Percentiles rank a stretch among this genome's conserved stretches.
Conservation (phyloP, 2,113 vertebrate genomes). For the Phalacrocorax brasilianus region DNA sequence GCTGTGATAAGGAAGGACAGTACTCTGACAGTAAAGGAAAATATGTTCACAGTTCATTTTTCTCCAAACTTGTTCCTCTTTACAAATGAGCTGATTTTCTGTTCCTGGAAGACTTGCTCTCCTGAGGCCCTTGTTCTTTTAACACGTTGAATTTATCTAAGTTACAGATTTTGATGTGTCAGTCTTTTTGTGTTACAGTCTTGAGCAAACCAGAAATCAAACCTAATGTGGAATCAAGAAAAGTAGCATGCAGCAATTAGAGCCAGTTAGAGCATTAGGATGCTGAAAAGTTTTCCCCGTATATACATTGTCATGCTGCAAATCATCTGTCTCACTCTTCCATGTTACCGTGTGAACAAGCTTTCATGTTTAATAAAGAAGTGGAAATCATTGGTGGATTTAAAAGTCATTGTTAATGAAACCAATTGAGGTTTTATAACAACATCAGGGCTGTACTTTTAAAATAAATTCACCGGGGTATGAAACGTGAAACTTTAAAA, state of each 20-base stretch:
- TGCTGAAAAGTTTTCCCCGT: background rate
- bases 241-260: background rate
- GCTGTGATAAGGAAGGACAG: background rate
- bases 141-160: accelerated
- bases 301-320: background rate
- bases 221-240: background rate
- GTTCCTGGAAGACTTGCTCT: background rate
- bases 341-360: background rate
- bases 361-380: background rate
- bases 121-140: background rate
- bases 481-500: background rate
- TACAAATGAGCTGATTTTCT: background rate
- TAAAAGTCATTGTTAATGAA: background rate
- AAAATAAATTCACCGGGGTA: background rate
- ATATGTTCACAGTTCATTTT: background rate
- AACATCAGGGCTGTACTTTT: background rate
- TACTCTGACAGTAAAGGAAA: background rate
- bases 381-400: background rate
- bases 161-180: background rate
- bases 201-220: background rate
- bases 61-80: background rate
- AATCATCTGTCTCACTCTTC: background rate
- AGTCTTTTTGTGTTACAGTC: background rate
- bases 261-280: background rate
- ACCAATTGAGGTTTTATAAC: background rate